A percentile compares a stretch with the other conserved stretches of the same genome.
These are phyloP conservation scores for Alosa alosa DNA, from an alignment of 2,113 vertebrate species.

Conservation along the genomic window DNA sequence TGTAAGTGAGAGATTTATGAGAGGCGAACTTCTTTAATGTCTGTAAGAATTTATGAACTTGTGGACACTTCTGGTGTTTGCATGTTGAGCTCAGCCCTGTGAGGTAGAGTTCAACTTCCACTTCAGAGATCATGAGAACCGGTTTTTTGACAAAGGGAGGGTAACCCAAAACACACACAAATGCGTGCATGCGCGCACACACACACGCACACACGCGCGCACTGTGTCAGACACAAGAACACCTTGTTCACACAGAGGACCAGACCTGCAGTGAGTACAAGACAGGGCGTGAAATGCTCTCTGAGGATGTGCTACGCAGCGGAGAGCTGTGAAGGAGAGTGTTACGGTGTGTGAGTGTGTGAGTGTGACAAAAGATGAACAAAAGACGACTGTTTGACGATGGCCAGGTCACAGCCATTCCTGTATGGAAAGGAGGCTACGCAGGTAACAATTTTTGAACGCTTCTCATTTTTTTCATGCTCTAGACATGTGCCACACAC, in stretches of 20 bases:
- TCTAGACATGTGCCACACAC: background rate
- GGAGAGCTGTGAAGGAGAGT: background rate
- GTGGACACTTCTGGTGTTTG: background rate
- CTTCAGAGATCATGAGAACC: background rate
- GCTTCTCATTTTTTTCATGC: background rate
- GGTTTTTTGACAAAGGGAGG: background rate
- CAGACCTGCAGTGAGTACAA: background rate
- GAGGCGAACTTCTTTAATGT: background rate
- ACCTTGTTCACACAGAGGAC: background rate
- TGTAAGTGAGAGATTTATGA: background rate
- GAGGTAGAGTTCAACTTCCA: background rate
- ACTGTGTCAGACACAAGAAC: background rate
- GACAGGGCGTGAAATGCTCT: background rate
- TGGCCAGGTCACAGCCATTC: background rate
- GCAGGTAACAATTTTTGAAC: background rate
- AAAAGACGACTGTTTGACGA: background rate
- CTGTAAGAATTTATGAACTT: background rate
- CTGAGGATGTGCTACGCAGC: background rate
- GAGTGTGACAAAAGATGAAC: background rate
- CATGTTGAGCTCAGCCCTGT: background rate
- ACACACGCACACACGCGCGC: background rate
- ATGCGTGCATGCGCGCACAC: background rate
- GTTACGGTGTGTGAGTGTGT: background rate
- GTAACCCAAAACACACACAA: background rate
- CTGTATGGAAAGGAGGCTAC: background rate